Evolutionary conservation across 2,113 vertebrate species (phyloP), one percentile per base, ranked within the genome.

Genomic region (Misgurnus mizolepis): DNA sequence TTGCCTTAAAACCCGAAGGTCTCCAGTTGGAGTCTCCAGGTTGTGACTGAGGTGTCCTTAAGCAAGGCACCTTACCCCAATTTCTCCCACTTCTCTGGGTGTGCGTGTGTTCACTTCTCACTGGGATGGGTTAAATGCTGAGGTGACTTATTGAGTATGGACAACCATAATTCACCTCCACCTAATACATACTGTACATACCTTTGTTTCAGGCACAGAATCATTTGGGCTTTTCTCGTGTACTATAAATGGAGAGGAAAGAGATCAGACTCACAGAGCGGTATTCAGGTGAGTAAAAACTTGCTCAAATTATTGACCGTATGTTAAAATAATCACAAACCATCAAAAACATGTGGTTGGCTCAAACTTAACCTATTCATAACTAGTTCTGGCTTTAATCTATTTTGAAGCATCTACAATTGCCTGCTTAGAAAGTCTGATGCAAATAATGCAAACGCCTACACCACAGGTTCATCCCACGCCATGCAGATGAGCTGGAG

Each of bases 161-260:
- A 3, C 27, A 34, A 34, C 27, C 27, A 34, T 34, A 34, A 34
- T 34, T 34, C 27, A 34, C 27, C 27, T 34, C 27, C 27, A 34
- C 27, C 27, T 34, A 58, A 72, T 72, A 53, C 41, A 47, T 75
- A 47, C 8, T 75, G 72, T 18, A 47, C n/a, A 58, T n/a, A 53
- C 76, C 14, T 77, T 43, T 85, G 81, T 86, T 72, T 0, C 68
- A 99, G 97, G 97, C 88, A 98, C 97, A 0, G 97, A 98, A 87
- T 99, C 97, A n/a, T 99, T 99, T 39, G 97, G 96, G 67, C 93
- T 99, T 56, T 99, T 98, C 82, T 98, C 97, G 6, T 99, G 97
- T 85, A 90, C 93, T 85, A 94, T 99, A 82, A 95, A 96, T 0
- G 97, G 97, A 1, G 96, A 97, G 85, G 96, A 98, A 86, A 89